These are phyloP conservation scores for Fringilla coelebs DNA, from an alignment of 2,797 vertebrate species.

Conservation along the genomic window DNA sequence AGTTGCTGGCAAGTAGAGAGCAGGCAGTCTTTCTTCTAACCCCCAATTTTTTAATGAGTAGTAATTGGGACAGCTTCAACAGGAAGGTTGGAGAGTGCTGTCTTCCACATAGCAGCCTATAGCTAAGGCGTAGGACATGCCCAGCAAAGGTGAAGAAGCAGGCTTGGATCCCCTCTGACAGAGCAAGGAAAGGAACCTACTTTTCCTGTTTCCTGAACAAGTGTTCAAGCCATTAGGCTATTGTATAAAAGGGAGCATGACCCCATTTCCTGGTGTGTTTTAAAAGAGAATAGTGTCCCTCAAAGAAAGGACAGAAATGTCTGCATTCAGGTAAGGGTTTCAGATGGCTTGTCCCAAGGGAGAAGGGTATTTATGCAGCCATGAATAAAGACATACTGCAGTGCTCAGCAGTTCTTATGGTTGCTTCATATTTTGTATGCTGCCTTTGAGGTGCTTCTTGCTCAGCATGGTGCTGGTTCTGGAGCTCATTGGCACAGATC, in stretches of 20 bases:
- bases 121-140: neutral
- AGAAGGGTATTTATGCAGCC: neutral
- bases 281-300: conserved; percentile 49
- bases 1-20: neutral
- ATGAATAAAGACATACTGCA: neutral
- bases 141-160: neutral
- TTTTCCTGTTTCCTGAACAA: conserved; percentile 69
- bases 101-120: neutral
- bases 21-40: neutral
- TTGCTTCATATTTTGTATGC: neutral
- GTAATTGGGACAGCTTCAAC: neutral
- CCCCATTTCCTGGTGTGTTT: conserved; percentile 33
- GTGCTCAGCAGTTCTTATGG: conserved; percentile 9
- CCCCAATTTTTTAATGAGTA: neutral
- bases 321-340: conserved; percentile 51
- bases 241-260: conserved; percentile 50
- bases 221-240: conserved; percentile 65
- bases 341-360: conserved; percentile 34
- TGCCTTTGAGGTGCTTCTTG: conserved; percentile 32
- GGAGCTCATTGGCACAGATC: neutral
- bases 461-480: neutral
- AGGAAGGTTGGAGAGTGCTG: neutral
- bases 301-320: conserved; percentile 51
- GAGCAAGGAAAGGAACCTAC: conserved; percentile 46
- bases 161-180: neutral